A percentile compares a stretch with the other conserved stretches of the same genome.
Conservation (phyloP, 2,888 invertebrate genomes). For the Marasmarcha lunaedactyla region DNA sequence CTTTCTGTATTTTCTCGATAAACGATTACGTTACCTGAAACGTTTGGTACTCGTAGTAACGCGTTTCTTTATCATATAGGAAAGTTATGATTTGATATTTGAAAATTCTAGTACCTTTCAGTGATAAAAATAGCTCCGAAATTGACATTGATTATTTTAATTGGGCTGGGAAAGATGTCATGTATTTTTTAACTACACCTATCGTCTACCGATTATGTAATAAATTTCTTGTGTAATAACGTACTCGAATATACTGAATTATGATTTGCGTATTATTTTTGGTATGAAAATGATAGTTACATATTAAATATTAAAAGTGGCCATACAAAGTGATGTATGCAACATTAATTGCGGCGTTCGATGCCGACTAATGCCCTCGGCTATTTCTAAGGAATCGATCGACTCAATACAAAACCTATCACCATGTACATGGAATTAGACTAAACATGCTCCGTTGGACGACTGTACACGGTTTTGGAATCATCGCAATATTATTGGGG, state of each 20-base stretch:
- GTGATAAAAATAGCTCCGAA: too few species aligned
- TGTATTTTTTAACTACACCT: too few species aligned
- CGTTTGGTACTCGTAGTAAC: conserved; percentile 9
- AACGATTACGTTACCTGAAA: conserved; percentile 30
- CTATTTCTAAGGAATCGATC: conserved; percentile 56
- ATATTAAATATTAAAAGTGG: conserved; percentile 54
- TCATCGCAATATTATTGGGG: too few species aligned
- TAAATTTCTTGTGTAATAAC: too few species aligned
- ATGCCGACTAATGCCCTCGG: conserved; percentile 30
- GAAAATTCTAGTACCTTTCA: too few species aligned
- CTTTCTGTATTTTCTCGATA: conserved; percentile 29
- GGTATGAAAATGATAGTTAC: conserved; percentile 49
- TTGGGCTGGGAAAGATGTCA: too few species aligned
- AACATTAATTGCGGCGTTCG: conserved; percentile 37
- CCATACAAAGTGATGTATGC: conserved; percentile 29
- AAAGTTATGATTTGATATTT: too few species aligned
- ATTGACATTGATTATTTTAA: too few species aligned
- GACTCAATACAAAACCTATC: conserved; percentile 9
- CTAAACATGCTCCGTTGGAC: conserved; percentile 16
- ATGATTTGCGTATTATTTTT: conserved; percentile 4
- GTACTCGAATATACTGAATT: too few species aligned
- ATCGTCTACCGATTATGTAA: too few species aligned
- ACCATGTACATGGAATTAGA: conserved; percentile 16
- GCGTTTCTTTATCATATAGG: too few species aligned
- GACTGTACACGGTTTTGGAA: conserved; percentile 9